Base-by-base conservation (phyloP, 2,888 invertebrate species). In the Macaria liturata region DNA sequence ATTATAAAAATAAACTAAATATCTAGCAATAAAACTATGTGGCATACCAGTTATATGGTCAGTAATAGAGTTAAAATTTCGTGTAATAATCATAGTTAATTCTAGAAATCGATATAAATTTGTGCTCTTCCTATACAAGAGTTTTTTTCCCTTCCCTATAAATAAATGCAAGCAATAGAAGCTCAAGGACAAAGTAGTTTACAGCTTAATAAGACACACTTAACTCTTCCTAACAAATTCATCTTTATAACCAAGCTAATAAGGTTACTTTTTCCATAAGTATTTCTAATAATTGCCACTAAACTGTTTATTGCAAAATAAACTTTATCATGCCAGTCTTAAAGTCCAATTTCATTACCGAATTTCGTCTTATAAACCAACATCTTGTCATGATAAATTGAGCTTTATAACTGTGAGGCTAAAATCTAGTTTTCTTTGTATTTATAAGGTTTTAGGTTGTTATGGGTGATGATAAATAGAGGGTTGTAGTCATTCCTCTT, bases 141-240 rank as follows among this genome's bases (percentile, higher is more conserved):
- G 9, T 9, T 1, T n/a, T 37, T 7, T 39, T 4, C 7, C 5
- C 53, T 66, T 67, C 66, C 66, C 69, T 70, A 70, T 70, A 9
- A 40, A 8, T 66, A 70, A 70, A 75, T 70, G 69, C 72, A 68
- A 64, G 73, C 67, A 67, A 69, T 55, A 57, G 59, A 52, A 46
- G 66, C 65, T 64, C 66, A 69, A 68, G 65, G 66, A 55, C 64
- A 50, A 57, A 65, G 58, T 64, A 67, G 59, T 75, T 75, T 75
- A 75, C 61, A 58, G 55, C 70, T 67, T 65, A 58, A 70, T 72
- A 75, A 71, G 67, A 59, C 43, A 61, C 52, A 67, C 68, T 60
- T 55, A 48, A 40, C n/a, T 49, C 30, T 42, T 54, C 20, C 3
- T 9, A 20, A 54, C 47, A 54, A 54, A 54, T 31, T 42, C 32